Evolutionary conservation across 2,797 vertebrate genomes (phyloP).

Genomic region (Schizopygopsis malacanthus): DNA sequence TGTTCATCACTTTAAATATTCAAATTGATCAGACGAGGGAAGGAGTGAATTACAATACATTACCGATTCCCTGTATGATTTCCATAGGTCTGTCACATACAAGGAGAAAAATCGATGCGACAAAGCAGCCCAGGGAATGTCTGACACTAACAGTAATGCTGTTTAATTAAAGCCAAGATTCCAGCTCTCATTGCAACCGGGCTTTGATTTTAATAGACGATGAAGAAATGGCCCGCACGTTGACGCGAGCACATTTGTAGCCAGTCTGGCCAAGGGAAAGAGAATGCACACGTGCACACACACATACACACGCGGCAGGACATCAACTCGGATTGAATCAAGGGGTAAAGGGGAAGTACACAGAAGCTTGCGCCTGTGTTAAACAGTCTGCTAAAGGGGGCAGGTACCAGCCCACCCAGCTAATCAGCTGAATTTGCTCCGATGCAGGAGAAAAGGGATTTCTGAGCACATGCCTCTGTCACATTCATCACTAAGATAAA

Average conservation of each 20-base stretch:
- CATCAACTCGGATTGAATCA: conserved; percentile 76
- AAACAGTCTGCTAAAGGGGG: conserved; percentile 58
- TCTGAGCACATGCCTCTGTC: conserved; percentile 35
- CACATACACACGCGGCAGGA: conserved; percentile 57
- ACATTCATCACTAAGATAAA: conserved; percentile 18
- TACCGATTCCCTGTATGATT: conserved; percentile 67
- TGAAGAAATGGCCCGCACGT: conserved; percentile 70
- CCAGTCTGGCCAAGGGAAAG: conserved; percentile 65
- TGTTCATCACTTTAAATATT: conserved; percentile 74
- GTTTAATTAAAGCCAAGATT: conserved; percentile 82
- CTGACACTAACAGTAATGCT: conserved; percentile 87
- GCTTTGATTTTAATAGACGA: conserved; percentile 80
- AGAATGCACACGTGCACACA: conserved; percentile 5
- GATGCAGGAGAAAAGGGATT: conserved; percentile 61
- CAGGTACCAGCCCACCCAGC: conserved; percentile 77
- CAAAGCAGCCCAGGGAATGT: conserved; percentile 65
- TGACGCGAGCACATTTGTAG: conserved; percentile 50
- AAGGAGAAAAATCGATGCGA: conserved; percentile 68
- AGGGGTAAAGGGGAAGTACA: conserved; percentile 13
- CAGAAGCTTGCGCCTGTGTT: conserved; percentile 30
- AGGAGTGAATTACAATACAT: conserved; percentile 76
- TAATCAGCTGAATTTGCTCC: conserved; percentile 70
- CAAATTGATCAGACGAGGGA: conserved; percentile 69
- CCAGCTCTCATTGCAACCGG: conserved; percentile 60
- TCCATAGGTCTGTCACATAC: conserved; percentile 71